Conservation (phyloP, 2,888 invertebrate species). For the Chelonus formosanus region DNA sequence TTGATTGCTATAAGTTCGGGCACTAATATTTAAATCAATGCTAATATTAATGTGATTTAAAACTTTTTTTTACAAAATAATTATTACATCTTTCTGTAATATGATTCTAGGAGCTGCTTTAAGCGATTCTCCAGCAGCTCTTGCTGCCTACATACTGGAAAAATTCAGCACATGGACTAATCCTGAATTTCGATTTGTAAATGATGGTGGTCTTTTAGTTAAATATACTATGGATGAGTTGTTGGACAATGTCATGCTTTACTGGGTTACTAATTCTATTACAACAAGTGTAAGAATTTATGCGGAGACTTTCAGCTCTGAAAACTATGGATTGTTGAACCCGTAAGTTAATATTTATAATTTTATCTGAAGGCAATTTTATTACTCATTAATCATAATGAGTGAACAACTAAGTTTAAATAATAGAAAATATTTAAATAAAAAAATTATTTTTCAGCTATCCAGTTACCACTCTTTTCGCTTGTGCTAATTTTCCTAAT, state of each 20-base stretch:
- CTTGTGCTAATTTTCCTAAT: constrained; percentile 57
- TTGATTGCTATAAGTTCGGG: too few relatives aligned
- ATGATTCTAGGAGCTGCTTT: constrained; percentile 71
- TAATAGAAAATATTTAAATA: neutral
- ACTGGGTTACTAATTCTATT: constrained; percentile 68
- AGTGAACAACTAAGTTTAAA: too few relatives aligned
- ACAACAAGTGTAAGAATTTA: constrained; percentile 70
- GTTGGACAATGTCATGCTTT: constrained; percentile 69
- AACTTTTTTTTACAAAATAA: too few relatives aligned
- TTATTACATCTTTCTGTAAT: too few relatives aligned
- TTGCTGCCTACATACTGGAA: constrained; percentile 89
- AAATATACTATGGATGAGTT: constrained; percentile 67
- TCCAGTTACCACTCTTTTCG: constrained; percentile 41
- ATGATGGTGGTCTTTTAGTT: constrained; percentile 74
- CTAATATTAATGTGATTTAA: too few relatives aligned
- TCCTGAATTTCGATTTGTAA: constrained; percentile 63
- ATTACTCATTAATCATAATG: neutral
- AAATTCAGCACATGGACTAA: constrained; percentile 82
- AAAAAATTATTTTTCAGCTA: constrained; percentile 37
- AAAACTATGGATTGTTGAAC: constrained; percentile 50
- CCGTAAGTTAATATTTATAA: constrained; percentile 59
- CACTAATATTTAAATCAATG: too few relatives aligned
- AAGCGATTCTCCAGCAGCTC: constrained; percentile 82
- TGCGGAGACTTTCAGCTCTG: constrained; percentile 69
- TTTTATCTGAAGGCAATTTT: neutral